Evolutionary conservation across 2,797 vertebrate genomes (phyloP), one percentile per base, ranked within the genome.

Genomic region (Enteromius paludinosus): DNA sequence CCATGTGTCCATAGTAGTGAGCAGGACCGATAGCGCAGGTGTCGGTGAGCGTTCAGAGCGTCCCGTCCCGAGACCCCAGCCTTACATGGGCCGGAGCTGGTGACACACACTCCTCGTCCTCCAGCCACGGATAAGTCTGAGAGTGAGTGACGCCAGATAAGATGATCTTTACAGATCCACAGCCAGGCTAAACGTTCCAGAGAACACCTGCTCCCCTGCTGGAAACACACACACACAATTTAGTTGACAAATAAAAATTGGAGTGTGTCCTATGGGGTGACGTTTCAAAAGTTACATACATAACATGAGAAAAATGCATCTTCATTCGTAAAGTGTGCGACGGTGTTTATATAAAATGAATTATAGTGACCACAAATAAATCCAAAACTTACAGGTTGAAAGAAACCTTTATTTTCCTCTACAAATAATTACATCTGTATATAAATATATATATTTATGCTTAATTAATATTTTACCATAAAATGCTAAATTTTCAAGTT

Each of bases 71-170:
- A 0, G 17, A 84, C 61, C 80, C 59, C 52, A 20, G 78, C 87
- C 83, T 65, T 85, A 85, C 35, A 88, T 81, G 83, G 78, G 5
- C 4, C 28, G 11, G 56, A 23, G 11, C 47, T 68, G 23, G 4
- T 80, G 71, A 41, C 28, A 56, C 70, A 25, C 69, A 70, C 59
- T 82, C 79, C 43, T 76, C 12, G 54, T 76, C 70, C 71, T 61
- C 79, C 78, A 73, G 70, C 4, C 14, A 45, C 17, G 38, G 82
- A 84, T 82, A 84, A 25, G 18, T 3, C 70, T 64, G 80, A 64
- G 72, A 72, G 77, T 15, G 35, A 47, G 75, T 78, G 77, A 83
- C 28, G 33, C 72, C 17, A 28, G 23, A 47, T 35, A 38, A 72
- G 38, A 72, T 62, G 38, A 71, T 47, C 41, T 62, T 62, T 62